Evolutionary conservation across 2,797 vertebrate genomes (phyloP), one percentile per base, ranked within the genome.

Genomic region (Sitta carolinensis): DNA sequence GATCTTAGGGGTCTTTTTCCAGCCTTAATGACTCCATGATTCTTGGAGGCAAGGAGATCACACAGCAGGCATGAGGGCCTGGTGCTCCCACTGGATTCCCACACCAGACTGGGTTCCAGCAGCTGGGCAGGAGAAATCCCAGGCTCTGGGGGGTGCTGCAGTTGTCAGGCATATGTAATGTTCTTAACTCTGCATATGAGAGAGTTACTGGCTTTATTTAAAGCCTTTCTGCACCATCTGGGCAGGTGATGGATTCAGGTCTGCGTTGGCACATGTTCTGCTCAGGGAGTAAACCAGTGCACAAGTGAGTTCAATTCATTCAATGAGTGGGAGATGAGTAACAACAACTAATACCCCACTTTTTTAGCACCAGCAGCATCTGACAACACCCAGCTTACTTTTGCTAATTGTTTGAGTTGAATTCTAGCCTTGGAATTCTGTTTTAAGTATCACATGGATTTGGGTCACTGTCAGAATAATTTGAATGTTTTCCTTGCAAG

Each of bases 381-480:
- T 8, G 77, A 63, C 43, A 90, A 83, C 0, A 43, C 72, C 97
- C 98, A 98, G 1, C 93, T 91, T 29, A 83, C 70, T 96, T 98
- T 97, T 64, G 87, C 86, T 43, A 98, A 93, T 19, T 95, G 96
- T 90, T 98, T 98, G 61, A 98, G 80, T 75, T 98, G 97, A 26
- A 97, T 98, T 89, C 97, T 97, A 2, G 96, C 97, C 94, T 98
- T 97, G 61, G 97, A 95, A 12, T 72, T 78, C 87, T 98, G 95
- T 79, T 97, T 98, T 43, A 57, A 98, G 96, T 42, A 97, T 96
- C 95, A 96, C 78, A 62, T 62, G 93, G 19, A 96, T 97, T 72
- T 98, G 97, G 11, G 97, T 95, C 85, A 96, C 51, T 55, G 96
- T 94, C 55, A 98, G 93, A 85, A 98, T 68, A 26, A 94, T 97